Conservation (phyloP, 2,113 vertebrate genomes). For the Candoia aspera region DNA sequence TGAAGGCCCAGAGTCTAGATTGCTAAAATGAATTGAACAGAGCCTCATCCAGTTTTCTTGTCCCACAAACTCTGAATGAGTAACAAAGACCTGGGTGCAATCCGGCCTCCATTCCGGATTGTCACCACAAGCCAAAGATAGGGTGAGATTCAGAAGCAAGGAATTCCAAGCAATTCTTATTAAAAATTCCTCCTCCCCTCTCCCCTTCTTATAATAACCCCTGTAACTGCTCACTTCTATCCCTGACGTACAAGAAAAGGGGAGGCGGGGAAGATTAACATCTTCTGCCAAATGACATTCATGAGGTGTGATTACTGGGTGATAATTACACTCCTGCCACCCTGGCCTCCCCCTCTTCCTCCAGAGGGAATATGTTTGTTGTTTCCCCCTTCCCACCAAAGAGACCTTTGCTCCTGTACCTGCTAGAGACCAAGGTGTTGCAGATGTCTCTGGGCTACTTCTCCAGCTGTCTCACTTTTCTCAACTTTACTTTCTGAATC, state of each 20-base stretch:
- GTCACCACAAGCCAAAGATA: constrained; percentile 42
- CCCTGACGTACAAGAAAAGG: constrained; percentile 33
- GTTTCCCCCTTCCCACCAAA: constrained; percentile 7
- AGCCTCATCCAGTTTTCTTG: background rate
- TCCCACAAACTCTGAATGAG: background rate
- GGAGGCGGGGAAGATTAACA: constrained; percentile 50
- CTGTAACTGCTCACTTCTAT: constrained; percentile 38
- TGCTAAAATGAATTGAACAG: too few species aligned
- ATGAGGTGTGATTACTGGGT: constrained; percentile 27
- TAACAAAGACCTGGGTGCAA: background rate
- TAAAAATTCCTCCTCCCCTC: constrained; percentile 33
- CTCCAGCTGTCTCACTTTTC: background rate
- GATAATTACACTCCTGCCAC: constrained; percentile 40
- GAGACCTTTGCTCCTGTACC: background rate
- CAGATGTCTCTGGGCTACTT: background rate
- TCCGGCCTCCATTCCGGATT: background rate
- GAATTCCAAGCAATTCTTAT: constrained; percentile 47
- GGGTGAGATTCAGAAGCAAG: constrained; percentile 43
- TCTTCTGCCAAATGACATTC: constrained; percentile 27
- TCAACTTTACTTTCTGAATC: background rate
- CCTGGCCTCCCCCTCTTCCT: background rate
- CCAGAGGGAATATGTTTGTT: constrained; percentile 24
- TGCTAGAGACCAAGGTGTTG: background rate
- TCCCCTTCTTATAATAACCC: constrained; percentile 33
- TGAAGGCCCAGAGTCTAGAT: too few species aligned